Evolutionary conservation across 2,888 invertebrate genomes (phyloP).

Genomic region (Amphipoea lucens): DNA sequence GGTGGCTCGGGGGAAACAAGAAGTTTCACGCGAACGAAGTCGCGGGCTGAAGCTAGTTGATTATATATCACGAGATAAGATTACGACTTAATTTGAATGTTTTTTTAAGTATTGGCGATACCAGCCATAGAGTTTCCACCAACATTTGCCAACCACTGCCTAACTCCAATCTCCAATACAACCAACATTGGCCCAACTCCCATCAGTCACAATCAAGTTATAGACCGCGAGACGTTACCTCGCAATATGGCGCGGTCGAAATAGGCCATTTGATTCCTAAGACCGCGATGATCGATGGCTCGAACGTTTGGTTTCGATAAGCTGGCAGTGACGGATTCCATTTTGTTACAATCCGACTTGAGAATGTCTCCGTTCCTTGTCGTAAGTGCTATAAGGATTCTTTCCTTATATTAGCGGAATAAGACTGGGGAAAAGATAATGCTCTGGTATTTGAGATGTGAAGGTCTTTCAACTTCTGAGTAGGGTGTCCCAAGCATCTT

Average conservation of each 20-base stretch:
- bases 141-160: background rate
- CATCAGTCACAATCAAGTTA: slow-evolving; percentile 54
- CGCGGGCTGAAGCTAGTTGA: no score
- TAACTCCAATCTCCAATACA: background rate
- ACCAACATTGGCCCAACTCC: slow-evolving; percentile 29
- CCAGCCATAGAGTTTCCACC: background rate
- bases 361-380: slow-evolving; percentile 28
- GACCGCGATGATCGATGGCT: slow-evolving; percentile 53
- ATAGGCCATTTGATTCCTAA: slow-evolving; percentile 51
- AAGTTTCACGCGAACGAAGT: no score
- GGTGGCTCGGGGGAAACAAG: no score
- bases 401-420: slow-evolving; percentile 30
- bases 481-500: no score
- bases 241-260: slow-evolving; percentile 38
- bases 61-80: background rate
- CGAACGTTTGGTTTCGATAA: slow-evolving; percentile 44
- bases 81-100: background rate
- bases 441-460: background rate
- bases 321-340: slow-evolving; percentile 52
- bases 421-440: slow-evolving; percentile 4
- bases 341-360: slow-evolving; percentile 46
- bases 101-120: background rate
- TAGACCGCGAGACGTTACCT: slow-evolving; percentile 55
- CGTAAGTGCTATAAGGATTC: slow-evolving; percentile 16
- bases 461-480: slow-evolving; percentile 4